These are phyloP conservation scores for Ephialtes manifestator DNA, from an alignment of 2,888 invertebrate species.

Conservation along the genomic window DNA sequence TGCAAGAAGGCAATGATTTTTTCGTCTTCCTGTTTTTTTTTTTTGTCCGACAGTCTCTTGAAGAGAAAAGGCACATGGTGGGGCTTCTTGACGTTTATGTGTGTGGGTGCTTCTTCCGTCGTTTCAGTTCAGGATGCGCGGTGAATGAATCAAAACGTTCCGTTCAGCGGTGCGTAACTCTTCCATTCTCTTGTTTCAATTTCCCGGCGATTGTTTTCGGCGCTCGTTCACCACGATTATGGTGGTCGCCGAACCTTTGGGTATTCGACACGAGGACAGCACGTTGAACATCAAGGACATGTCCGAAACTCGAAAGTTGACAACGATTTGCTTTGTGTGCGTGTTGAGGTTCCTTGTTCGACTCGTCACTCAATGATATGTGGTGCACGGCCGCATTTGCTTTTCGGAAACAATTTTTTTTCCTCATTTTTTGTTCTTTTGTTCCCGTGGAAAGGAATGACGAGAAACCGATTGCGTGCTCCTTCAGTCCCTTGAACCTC, in stretches of 20 bases:
- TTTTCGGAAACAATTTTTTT: slow-evolving; percentile 31
- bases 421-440: slow-evolving; percentile 47
- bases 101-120: not conserved
- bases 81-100: slow-evolving; percentile 32
- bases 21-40: slow-evolving; percentile 16
- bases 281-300: slow-evolving; percentile 13
- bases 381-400: slow-evolving; percentile 49
- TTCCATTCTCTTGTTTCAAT: not conserved
- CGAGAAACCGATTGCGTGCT: slow-evolving; percentile 32
- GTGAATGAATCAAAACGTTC: not conserved
- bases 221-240: not conserved
- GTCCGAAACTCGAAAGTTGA: slow-evolving; percentile 17
- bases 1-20: slow-evolving; percentile 26
- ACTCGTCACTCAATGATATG: slow-evolving; percentile 74
- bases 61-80: slow-evolving; percentile 69
- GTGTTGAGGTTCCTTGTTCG: slow-evolving; percentile 52
- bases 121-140: not conserved
- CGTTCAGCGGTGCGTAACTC: not conserved
- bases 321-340: slow-evolving; percentile 14
- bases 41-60: slow-evolving; percentile 51
- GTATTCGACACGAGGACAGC: slow-evolving; percentile 11
- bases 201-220: not conserved
- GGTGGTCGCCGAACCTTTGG: not conserved
- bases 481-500: slow-evolving; percentile 68
- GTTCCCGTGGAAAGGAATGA: slow-evolving; percentile 2